phyloP scores from a whole-genome alignment of 1,140 invertebrate genomes.

The Cydia splendana region DNA sequence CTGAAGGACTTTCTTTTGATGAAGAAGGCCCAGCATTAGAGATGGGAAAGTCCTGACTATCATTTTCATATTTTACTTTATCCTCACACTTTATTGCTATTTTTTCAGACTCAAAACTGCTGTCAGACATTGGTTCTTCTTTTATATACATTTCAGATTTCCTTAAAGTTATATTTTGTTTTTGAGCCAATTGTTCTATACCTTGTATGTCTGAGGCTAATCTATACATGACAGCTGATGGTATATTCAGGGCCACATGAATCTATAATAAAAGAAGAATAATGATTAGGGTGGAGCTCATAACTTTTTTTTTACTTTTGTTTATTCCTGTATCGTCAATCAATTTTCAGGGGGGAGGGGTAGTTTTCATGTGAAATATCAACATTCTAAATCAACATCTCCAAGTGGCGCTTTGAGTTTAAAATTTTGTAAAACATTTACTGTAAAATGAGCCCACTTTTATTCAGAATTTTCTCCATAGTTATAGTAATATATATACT shows the following conservation, averaged over 20 bases:
- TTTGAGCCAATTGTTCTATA: background rate
- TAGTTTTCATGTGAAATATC: too few species aligned
- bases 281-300: too few species aligned
- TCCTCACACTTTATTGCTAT: background rate
- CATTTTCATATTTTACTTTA: background rate
- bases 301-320: too few species aligned
- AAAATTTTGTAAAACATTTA: too few species aligned
- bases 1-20: background rate
- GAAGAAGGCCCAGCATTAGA: background rate
- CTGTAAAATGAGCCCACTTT: too few species aligned
- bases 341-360: too few species aligned
- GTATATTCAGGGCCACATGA: background rate
- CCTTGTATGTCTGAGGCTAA: slow-evolving; percentile 4
- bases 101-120: background rate
- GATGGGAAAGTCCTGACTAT: background rate
- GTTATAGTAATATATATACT: too few species aligned
- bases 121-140: background rate
- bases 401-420: too few species aligned
- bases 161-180: slow-evolving; percentile 1
- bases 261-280: background rate
- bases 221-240: slow-evolving; percentile 2
- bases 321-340: too few species aligned
- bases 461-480: too few species aligned
- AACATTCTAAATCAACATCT: too few species aligned
- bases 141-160: slow-evolving; percentile 4